Conservation (phyloP, 1,140 invertebrate genomes). For the Drosophila mayri region DNA sequence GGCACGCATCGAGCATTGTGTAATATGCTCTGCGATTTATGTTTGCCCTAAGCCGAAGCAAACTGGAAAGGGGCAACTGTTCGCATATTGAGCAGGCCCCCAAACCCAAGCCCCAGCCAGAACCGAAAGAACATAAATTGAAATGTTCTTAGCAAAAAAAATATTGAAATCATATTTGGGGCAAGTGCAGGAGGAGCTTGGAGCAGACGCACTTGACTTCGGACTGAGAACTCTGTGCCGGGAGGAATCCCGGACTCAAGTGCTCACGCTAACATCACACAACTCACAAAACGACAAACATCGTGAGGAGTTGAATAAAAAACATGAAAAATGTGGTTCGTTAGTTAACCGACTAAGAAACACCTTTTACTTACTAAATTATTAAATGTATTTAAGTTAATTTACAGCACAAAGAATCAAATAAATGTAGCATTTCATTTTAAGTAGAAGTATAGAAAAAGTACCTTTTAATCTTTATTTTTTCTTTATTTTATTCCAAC, state of each 20-base stretch:
- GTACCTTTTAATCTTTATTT: no score
- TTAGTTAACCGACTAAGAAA: neutral
- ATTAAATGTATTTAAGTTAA: neutral
- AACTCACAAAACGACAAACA: conserved; percentile 49
- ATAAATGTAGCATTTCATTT: no score
- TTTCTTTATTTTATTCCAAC: no score
- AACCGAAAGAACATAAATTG: conserved; percentile 75
- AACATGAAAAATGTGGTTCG: neutral
- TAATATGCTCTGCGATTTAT: conserved; percentile 84
- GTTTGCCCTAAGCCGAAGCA: conserved; percentile 53
- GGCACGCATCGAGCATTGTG: conserved; percentile 78
- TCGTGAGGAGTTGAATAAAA: conserved; percentile 30
- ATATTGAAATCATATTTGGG: conserved; percentile 78
- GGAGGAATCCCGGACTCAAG: conserved; percentile 30
- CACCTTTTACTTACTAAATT: conserved; percentile 1
- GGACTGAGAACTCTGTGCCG: conserved; percentile 32
- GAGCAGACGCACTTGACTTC: conserved; percentile 53
- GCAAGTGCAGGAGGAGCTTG: conserved; percentile 47
- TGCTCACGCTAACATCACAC: conserved; percentile 42
- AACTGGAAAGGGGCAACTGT: conserved; percentile 47
- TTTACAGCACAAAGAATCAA: neutral
- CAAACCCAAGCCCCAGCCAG: neutral
- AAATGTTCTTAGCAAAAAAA: conserved; percentile 63
- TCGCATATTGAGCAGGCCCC: conserved; percentile 68
- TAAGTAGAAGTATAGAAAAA: no score